These are phyloP conservation scores for Coleophora deauratella DNA, from an alignment of 2,888 invertebrate species.

Conservation along the genomic window DNA sequence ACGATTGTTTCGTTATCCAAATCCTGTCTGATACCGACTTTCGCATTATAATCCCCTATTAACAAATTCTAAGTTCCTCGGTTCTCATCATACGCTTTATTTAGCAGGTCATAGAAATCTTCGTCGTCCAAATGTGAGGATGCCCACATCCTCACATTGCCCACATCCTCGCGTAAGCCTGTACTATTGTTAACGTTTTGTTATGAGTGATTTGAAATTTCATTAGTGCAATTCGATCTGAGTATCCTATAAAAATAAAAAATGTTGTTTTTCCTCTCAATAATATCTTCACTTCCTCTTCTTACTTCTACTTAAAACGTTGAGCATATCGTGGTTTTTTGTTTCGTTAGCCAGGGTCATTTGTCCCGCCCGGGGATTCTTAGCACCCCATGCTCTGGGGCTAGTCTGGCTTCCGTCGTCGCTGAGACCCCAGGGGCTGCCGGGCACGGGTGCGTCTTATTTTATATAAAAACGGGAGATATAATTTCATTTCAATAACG, in stretches of 20 bases:
- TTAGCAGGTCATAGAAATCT: constrained; percentile 5
- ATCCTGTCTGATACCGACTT: constrained; percentile 1
- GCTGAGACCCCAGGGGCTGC: neutral
- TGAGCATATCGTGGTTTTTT: neutral
- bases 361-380: neutral
- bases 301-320: constrained; percentile 1
- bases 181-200: constrained; percentile 3
- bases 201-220: constrained; percentile 1
- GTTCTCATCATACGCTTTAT: constrained; percentile 6
- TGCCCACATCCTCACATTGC: too few relatives aligned
- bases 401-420: neutral
- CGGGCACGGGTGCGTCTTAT: too few relatives aligned
- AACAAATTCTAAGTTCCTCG: constrained; percentile 6
- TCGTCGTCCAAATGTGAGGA: constrained; percentile 4
- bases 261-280: constrained; percentile 1
- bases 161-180: constrained; percentile 5
- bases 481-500: too few relatives aligned
- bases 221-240: constrained; percentile 4
- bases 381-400: too few relatives aligned
- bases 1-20: constrained; percentile 1
- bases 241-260: constrained; percentile 6
- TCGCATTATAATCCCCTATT: constrained; percentile 2
- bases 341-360: neutral
- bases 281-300: constrained; percentile 1
- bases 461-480: too few relatives aligned